These are phyloP conservation scores for Rhagonycha lutea DNA, from an alignment of 2,888 invertebrate species.

Conservation along the genomic window DNA sequence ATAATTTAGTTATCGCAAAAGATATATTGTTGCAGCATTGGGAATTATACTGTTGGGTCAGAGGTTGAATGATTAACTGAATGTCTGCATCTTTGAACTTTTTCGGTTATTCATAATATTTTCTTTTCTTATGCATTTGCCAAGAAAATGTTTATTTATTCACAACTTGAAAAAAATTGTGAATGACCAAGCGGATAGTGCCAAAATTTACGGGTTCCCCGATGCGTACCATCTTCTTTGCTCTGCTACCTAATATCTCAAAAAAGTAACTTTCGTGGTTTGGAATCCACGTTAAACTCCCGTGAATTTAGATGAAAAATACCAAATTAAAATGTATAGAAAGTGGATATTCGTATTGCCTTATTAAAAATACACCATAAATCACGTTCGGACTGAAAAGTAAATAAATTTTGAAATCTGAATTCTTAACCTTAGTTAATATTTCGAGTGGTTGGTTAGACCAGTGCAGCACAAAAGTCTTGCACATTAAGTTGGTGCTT, in stretches of 20 bases:
- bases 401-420: not conserved
- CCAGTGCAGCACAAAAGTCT: not conserved
- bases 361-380: not conserved
- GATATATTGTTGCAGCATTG: not conserved
- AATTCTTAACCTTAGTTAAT: constrained; percentile 1
- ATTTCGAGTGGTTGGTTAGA: not conserved
- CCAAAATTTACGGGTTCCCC: too few species aligned
- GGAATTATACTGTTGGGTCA: not conserved
- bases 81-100: not conserved
- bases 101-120: not conserved
- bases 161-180: not conserved
- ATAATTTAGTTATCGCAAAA: not conserved
- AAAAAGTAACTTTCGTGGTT: too few species aligned
- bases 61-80: not conserved
- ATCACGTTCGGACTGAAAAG: not conserved
- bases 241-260: too few species aligned
- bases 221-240: too few species aligned
- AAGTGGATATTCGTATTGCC: not conserved
- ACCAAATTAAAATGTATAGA: not conserved
- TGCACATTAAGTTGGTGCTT: not conserved
- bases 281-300: too few species aligned
- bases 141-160: not conserved
- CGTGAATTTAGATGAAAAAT: too few species aligned
- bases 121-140: not conserved
- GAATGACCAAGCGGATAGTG: too few species aligned